These are phyloP conservation scores for Heterodera schachtii DNA, from an alignment of 1,140 invertebrate genomes.

Conservation along the genomic window DNA sequence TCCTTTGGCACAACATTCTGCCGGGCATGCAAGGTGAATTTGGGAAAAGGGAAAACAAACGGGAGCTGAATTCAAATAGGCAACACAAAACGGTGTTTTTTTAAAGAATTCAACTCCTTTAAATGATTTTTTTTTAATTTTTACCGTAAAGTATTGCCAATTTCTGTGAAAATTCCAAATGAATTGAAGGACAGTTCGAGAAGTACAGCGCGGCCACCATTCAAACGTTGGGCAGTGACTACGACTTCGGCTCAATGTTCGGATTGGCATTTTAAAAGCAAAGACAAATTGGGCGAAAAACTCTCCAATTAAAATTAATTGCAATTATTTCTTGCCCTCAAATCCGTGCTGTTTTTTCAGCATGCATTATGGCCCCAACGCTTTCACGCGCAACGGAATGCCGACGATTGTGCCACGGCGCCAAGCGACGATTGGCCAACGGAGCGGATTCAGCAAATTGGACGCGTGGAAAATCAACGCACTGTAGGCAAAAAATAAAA, in stretches of 20 bases:
- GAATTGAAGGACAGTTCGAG: slow-evolving; percentile 59
- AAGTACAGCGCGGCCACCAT: slow-evolving; percentile 65
- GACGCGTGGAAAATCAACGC: slow-evolving; percentile 69
- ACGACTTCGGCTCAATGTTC: slow-evolving; percentile 67
- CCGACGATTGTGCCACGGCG: slow-evolving; percentile 65
- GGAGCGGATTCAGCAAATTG: slow-evolving; percentile 66
- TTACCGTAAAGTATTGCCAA: too few relatives aligned
- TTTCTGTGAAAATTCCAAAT: too few relatives aligned
- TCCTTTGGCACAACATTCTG: slow-evolving; percentile 67
- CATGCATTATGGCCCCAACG: slow-evolving; percentile 68
- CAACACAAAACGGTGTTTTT: too few relatives aligned
- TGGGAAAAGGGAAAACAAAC: not conserved
- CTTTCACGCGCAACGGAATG: slow-evolving; percentile 66
- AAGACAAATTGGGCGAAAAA: too few relatives aligned
- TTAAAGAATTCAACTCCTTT: too few relatives aligned
- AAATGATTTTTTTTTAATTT: too few relatives aligned
- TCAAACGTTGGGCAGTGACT: slow-evolving; percentile 63
- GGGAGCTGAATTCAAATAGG: not conserved
- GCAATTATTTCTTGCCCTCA: not conserved
- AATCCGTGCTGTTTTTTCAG: not conserved
- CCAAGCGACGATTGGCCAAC: slow-evolving; percentile 66
- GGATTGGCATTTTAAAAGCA: not conserved
- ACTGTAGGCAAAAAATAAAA: slow-evolving; percentile 60
- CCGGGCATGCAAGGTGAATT: slow-evolving; percentile 57
- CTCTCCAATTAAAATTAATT: not conserved